Base-by-base conservation (phyloP, 2,797 vertebrate species). In the Eremophila alpestris region DNA sequence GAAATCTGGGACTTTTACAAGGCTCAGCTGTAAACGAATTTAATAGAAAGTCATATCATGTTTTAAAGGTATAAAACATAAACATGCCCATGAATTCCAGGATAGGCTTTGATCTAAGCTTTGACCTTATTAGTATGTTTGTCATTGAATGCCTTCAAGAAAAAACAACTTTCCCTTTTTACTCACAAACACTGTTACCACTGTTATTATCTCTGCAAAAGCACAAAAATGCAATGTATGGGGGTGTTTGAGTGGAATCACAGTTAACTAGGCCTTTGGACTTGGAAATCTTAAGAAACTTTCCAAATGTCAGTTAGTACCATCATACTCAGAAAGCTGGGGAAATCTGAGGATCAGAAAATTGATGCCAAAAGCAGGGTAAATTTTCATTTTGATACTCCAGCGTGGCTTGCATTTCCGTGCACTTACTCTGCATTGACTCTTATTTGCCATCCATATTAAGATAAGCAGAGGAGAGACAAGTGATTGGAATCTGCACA, bases 1-100 rank as follows among this genome's bases (percentile, higher is more conserved):
- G 71, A 96, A 91, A 87, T 77, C 40, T 67, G 45, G 7, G 41
- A 56, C 48, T 67, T 88, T 74, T 92, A 87, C 24, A 60, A 64
- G 52, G 26, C 40, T 87, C 56, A 89, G 5, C 38, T 80, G 46
- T 43, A 93, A 76, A 77, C 0, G 0, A 49, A 23, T 74, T 77
- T 74, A 77, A 36, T 54, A 60, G 82, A 62, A 76, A 76, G 26
- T 34, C 7, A 15, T 54, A 68, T 46, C 16, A 70, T 60, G 89
- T 38, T 24, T 77, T 70, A 87, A 87, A 89, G 41, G 38, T 56
- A 85, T 67, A 45, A 92, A 84, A 89, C 7, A 60, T 41, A 87
- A 89, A 91, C 9, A 64, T 54, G 29, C 1, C n/a, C 14, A 10
- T 80, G 49, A 92, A 70, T 87, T 89, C 34, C 64, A 93, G 68